phyloP scores from a whole-genome alignment of 2,113 vertebrate genomes.

The Sapayoa aenigma region DNA sequence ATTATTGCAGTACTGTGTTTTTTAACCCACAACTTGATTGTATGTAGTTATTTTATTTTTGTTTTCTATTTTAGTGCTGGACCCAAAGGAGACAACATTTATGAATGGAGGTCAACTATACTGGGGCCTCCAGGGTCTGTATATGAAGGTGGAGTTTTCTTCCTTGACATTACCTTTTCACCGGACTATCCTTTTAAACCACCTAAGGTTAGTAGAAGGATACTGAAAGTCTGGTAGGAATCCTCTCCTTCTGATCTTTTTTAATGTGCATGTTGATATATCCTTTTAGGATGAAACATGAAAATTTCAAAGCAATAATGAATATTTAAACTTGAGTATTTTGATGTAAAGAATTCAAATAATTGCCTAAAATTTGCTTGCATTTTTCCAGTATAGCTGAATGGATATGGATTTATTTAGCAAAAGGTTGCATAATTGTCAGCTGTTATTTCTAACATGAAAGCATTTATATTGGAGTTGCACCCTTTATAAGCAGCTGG shows the following conservation, averaged over 20 bases:
- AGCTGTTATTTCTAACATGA: background rate
- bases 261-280: background rate
- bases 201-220: conserved; percentile 88
- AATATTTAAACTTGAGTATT: background rate
- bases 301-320: background rate
- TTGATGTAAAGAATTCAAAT: background rate
- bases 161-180: conserved; percentile 98
- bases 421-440: background rate
- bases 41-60: conserved; percentile 58
- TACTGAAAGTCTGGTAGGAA: background rate
- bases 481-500: background rate
- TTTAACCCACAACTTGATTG: background rate
- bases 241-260: background rate
- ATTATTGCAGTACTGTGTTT: background rate
- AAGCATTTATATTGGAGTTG: background rate
- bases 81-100: conserved; percentile 99
- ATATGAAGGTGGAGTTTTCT: conserved; percentile 98
- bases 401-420: background rate
- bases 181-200: conserved; percentile 99
- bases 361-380: background rate
- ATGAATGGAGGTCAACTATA: conserved; percentile 99
- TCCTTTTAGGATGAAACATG: background rate
- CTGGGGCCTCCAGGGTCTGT: conserved; percentile 96
- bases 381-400: background rate
- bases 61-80: conserved; percentile 86